Percentiles rank a stretch among this genome's conserved stretches.
Conservation (phyloP, 2,797 vertebrate genomes). For the Pseudomugil gertrudae region DNA sequence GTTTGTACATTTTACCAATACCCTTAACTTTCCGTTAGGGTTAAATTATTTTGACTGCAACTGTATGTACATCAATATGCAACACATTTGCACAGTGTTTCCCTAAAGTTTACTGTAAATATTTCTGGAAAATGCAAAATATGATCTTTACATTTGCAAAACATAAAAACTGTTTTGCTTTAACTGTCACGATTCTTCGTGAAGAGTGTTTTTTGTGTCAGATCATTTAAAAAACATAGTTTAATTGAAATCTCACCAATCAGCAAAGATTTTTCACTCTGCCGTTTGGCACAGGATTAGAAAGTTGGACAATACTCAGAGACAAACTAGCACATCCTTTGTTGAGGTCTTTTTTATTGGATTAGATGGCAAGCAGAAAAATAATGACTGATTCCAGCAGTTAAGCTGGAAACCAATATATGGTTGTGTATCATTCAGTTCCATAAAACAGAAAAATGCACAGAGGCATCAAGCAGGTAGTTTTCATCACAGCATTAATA, state of each 20-base stretch:
- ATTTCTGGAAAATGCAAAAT: too few relatives aligned
- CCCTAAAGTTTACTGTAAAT: too few relatives aligned
- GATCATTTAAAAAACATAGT: background rate
- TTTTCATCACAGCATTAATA: slow-evolving; percentile 8
- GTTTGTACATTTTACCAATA: too few relatives aligned
- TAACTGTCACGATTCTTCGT: background rate
- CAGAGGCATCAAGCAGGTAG: background rate
- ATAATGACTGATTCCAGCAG: background rate
- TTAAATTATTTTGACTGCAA: too few relatives aligned
- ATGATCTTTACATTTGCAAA: too few relatives aligned
- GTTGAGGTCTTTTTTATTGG: background rate
- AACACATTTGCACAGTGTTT: too few relatives aligned
- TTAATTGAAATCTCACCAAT: background rate
- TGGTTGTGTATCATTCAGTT: background rate
- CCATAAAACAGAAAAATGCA: background rate
- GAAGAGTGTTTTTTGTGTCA: background rate
- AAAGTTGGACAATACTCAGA: background rate
- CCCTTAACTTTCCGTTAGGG: too few relatives aligned
- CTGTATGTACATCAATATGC: background rate
- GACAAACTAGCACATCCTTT: background rate
- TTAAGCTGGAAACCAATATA: background rate
- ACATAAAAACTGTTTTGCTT: background rate
- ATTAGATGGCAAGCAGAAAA: background rate
- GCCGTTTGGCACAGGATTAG: background rate
- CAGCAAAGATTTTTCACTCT: background rate